Percentiles rank a stretch among this genome's conserved stretches.
phyloP scores from a whole-genome alignment of 1,140 invertebrate species.

The Chymomyza costata region DNA sequence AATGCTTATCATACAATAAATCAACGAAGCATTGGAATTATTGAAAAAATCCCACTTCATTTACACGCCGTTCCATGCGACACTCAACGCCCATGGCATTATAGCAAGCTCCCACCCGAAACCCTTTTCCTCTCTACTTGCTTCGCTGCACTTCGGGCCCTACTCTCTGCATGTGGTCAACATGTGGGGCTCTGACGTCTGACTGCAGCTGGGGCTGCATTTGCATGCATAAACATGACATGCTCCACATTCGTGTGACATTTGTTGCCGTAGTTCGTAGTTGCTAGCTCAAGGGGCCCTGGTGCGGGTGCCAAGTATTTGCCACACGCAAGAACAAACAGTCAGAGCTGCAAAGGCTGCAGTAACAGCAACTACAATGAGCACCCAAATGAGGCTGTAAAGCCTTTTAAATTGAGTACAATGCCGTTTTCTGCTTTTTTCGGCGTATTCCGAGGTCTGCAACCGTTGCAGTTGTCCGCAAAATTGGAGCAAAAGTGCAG shows the following conservation, averaged over 20 bases:
- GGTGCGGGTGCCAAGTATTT: conserved; percentile 43
- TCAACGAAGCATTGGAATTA: conserved; percentile 46
- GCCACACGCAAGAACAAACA: conserved; percentile 35
- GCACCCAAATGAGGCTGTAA: conserved; percentile 41
- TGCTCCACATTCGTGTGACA: conserved; percentile 67
- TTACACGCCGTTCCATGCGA: conserved; percentile 4
- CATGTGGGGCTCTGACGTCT: conserved; percentile 24
- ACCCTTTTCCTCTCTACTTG: too few relatives aligned
- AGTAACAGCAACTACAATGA: conserved; percentile 21
- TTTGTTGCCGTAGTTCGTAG: conserved; percentile 21
- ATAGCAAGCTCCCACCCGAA: too few relatives aligned
- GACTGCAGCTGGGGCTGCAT: conserved; percentile 23
- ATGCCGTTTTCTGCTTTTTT: conserved; percentile 44
- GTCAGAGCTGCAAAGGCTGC: too few relatives aligned
- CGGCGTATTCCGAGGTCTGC: too few relatives aligned
- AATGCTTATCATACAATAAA: conserved; percentile 33
- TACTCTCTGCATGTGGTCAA: conserved; percentile 64
- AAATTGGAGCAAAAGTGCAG: conserved; percentile 49
- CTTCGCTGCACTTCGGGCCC: too few relatives aligned
- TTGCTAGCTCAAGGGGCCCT: too few relatives aligned
- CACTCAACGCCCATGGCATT: conserved; percentile 1
- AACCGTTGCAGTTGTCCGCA: neutral
- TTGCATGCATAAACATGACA: conserved; percentile 60
- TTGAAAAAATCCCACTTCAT: conserved; percentile 23
- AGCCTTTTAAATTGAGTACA: conserved; percentile 23